These are phyloP conservation scores for Antennarius striatus DNA, from an alignment of 2,113 vertebrate genomes.

Conservation along the genomic window DNA sequence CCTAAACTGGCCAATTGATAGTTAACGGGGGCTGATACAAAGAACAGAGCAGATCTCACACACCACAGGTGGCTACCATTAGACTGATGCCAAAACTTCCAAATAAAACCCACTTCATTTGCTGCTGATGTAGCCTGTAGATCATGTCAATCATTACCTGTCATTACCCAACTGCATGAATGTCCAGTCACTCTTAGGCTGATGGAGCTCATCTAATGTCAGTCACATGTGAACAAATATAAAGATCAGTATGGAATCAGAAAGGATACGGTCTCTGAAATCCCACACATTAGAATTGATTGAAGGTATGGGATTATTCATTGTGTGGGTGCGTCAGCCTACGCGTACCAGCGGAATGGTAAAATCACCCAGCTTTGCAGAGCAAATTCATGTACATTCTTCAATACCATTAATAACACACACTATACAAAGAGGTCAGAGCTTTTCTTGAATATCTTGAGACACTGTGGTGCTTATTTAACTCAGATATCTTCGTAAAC, in stretches of 20 bases:
- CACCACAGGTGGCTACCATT: slow-evolving; percentile 47
- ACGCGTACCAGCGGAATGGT: slow-evolving; percentile 14
- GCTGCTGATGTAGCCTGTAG: slow-evolving; percentile 26
- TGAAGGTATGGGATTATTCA: slow-evolving; percentile 15
- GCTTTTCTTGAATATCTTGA: not conserved
- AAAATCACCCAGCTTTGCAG: slow-evolving; percentile 20
- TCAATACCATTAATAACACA: slow-evolving; percentile 21
- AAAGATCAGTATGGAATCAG: slow-evolving; percentile 10
- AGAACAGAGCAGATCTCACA: slow-evolving; percentile 47
- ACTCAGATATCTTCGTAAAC: not conserved
- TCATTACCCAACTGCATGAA: not conserved
- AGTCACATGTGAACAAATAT: slow-evolving; percentile 5
- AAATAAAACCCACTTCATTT: slow-evolving; percentile 54
- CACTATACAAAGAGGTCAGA: not conserved
- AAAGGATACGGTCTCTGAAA: not conserved
- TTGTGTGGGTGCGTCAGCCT: slow-evolving; percentile 21
- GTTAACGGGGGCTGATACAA: slow-evolving; percentile 59
- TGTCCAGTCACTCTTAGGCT: not conserved
- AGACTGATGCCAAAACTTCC: slow-evolving; percentile 46
- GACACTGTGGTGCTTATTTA: slow-evolving; percentile 4
- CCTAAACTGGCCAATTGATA: slow-evolving; percentile 41
- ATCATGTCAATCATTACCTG: slow-evolving; percentile 39
- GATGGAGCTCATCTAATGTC: not conserved
- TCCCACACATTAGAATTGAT: slow-evolving; percentile 16
- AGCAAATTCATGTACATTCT: slow-evolving; percentile 43